These are phyloP conservation scores for Channa argus DNA, from an alignment of 2,113 vertebrate genomes.

Conservation along the genomic window DNA sequence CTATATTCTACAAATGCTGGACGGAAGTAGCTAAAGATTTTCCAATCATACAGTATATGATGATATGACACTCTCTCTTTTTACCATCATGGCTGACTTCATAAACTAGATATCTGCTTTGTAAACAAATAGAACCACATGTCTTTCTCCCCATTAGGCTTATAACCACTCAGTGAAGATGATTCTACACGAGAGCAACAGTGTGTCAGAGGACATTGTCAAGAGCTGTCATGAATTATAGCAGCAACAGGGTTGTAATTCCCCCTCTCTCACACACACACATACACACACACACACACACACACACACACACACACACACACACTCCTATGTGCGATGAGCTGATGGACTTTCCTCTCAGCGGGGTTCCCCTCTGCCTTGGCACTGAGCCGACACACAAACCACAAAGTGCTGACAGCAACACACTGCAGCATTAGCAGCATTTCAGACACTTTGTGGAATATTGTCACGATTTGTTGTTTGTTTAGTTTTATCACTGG, in stretches of 20 bases:
- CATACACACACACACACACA: slow-evolving; percentile 37
- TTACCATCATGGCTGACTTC: no score
- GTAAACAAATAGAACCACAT: no score
- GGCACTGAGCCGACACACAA: slow-evolving; percentile 42
- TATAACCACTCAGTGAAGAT: no score
- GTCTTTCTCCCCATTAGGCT: no score
- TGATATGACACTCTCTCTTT: no score
- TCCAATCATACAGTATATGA: no score
- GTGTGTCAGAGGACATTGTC: slow-evolving; percentile 23
- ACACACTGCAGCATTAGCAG: slow-evolving; percentile 16
- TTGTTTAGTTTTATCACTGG: no score
- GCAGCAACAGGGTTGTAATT: slow-evolving; percentile 30
- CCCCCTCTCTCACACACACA: slow-evolving; percentile 3
- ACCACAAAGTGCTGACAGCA: slow-evolving; percentile 50
- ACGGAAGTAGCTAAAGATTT: no score
- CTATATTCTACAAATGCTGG: no score
- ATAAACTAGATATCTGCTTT: no score
- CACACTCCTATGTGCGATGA: slow-evolving; percentile 29
- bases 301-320: slow-evolving; percentile 35
- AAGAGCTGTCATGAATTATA: slow-evolving; percentile 34
- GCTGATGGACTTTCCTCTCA: slow-evolving; percentile 66
- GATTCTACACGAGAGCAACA: no score
- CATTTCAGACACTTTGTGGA: neutral
- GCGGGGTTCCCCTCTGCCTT: slow-evolving; percentile 54
- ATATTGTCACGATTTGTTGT: neutral